Evolutionary conservation across 1,140 invertebrate species (phyloP), one percentile per base, ranked within the genome.

Genomic region (Onthophagus taurus): DNA sequence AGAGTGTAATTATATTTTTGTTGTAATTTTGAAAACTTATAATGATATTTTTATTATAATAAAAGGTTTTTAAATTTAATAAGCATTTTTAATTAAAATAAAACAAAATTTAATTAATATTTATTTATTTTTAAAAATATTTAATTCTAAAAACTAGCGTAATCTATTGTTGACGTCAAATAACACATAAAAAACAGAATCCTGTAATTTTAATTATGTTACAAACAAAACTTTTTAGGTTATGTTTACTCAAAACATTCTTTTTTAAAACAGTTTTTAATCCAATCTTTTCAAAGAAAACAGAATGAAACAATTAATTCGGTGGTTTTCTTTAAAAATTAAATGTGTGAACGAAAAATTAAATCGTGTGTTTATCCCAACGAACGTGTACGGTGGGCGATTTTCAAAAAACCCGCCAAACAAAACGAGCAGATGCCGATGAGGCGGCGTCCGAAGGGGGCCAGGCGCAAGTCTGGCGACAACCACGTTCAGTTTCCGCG

Each of bases 381-480:
- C 18, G 13, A 11, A 29, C 24, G 23, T 26, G 19, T 26, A 24
- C 6, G 24, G 14, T 30, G 24, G 41, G 41, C 24, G 33, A 43
- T 23, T 9, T 48, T 48, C 35, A 23, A 48, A 48, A 24, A 16
- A 13, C 46, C 13, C 46, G 46, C 46, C 46, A 48, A 34, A 31
- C 16, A 30, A 44, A 34, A n/a, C n/a, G n/a, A n/a, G n/a, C 38
- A 39, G 39, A 41, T 41, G 38, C 23, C 44, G 23, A 24, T 17
- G 23, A 41, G 41, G 46, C 46, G 17, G 39, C 39, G 33, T 33
- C 41, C 26, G 37, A 48, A 44, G 41, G 41, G 46, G 46, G 46
- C 39, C 39, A 36, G 39, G 35, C 46, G 46, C 46, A 48, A 44
- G 46, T 48, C 46, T 48, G 37, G 31, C 46, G 41, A 44, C 39